Evolutionary conservation across 2,797 vertebrate species (phyloP).

Genomic region (Pangasius mekongensis): DNA sequence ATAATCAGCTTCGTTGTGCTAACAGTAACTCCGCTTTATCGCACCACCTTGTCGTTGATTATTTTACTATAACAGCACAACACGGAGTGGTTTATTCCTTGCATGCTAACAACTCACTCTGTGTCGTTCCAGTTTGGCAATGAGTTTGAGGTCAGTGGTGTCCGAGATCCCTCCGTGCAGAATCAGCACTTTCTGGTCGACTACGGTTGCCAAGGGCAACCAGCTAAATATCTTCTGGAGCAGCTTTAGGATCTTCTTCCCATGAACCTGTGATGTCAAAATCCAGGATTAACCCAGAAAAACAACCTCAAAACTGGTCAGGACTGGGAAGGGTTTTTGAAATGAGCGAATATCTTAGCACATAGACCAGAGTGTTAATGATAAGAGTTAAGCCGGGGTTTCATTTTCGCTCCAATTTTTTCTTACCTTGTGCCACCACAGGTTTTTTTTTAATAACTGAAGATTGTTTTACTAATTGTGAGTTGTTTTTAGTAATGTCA

Average conservation of each 20-base stretch:
- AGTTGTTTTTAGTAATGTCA: neutral
- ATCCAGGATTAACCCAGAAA: neutral
- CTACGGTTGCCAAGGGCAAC: slow-evolving; percentile 88
- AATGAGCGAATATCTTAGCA: neutral
- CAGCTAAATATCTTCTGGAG: slow-evolving; percentile 91
- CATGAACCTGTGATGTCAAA: slow-evolving; percentile 76
- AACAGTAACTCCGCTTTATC: neutral
- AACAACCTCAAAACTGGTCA: neutral
- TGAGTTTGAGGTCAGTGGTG: slow-evolving; percentile 81
- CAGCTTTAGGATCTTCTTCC: slow-evolving; percentile 86
- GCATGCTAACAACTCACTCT: slow-evolving; percentile 75
- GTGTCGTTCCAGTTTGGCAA: slow-evolving; percentile 82
- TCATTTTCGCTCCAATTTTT: too few species aligned
- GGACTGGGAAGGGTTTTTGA: neutral
- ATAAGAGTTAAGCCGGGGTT: too few species aligned
- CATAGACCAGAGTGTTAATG: neutral
- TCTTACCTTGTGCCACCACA: too few species aligned
- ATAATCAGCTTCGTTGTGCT: too few species aligned
- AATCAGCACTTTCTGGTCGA: slow-evolving; percentile 89
- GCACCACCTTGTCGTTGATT: neutral
- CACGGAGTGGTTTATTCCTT: neutral
- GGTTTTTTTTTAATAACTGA: too few species aligned
- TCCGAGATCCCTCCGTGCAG: slow-evolving; percentile 91
- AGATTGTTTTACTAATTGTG: neutral
- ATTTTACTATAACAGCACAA: neutral